Evolutionary conservation across 2,113 vertebrate genomes (phyloP).

Genomic region (Steatornis caripensis): DNA sequence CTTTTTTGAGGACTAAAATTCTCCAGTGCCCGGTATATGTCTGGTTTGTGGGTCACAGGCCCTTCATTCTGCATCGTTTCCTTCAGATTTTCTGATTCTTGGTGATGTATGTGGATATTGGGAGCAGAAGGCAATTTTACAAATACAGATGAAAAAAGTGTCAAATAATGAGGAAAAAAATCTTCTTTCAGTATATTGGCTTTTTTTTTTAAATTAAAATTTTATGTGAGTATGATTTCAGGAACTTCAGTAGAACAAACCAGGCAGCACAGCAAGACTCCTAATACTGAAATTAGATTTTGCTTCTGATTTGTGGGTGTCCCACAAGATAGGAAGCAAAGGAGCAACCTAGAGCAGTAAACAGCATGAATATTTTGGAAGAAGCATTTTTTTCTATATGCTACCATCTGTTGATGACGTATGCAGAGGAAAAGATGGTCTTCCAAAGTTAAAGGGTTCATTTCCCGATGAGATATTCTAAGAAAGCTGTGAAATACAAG

Average conservation of each 20-base stretch:
- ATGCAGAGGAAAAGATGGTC: background rate
- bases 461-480: background rate
- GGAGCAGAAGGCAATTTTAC: background rate
- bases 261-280: background rate
- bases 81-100: background rate
- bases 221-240: constrained; percentile 16
- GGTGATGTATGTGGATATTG: background rate
- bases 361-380: background rate
- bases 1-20: background rate
- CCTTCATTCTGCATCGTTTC: background rate
- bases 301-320: background rate
- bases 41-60: background rate
- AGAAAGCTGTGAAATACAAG: background rate
- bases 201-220: background rate
- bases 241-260: background rate
- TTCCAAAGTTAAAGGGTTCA: background rate
- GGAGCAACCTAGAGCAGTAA: background rate
- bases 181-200: background rate
- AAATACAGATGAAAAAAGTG: background rate
- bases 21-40: accelerated
- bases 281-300: background rate
- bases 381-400: background rate
- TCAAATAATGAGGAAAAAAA: background rate
- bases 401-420: background rate
- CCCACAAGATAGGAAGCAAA: background rate